phyloP scores from a whole-genome alignment of 2,797 vertebrate genomes.

The Acestrorhynchus altus region DNA sequence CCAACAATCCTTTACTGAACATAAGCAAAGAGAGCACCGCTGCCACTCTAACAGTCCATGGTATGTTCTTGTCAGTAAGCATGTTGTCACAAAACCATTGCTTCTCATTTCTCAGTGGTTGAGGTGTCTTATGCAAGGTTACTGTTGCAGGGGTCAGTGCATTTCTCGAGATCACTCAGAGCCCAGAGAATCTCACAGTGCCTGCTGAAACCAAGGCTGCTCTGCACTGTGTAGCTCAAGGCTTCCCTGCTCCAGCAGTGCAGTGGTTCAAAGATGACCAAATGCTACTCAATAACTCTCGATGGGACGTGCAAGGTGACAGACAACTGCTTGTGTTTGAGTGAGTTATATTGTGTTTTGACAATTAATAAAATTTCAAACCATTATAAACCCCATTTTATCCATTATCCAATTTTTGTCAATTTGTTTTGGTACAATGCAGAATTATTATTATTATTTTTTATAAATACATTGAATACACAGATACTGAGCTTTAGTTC shows the following conservation, averaged over 20 bases:
- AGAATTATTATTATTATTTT: too few species aligned
- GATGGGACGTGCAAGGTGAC: conserved; percentile 71
- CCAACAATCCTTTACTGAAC: conserved; percentile 73
- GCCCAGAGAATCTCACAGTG: conserved; percentile 77
- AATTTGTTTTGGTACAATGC: neutral
- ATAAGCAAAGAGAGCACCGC: conserved; percentile 69
- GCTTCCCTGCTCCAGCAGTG: conserved; percentile 77
- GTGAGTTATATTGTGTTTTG: conserved; percentile 57
- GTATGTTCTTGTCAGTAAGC: neutral
- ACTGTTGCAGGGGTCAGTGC: conserved; percentile 10
- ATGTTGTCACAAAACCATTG: neutral
- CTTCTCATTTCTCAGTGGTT: neutral
- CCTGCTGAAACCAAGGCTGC: conserved; percentile 70
- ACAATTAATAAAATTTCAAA: too few species aligned
- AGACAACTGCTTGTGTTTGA: conserved; percentile 80
- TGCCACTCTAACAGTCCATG: conserved; percentile 72
- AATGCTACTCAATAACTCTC: conserved; percentile 68
- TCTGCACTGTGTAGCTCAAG: conserved; percentile 73
- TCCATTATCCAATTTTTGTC: too few species aligned
- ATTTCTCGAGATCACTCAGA: conserved; percentile 69
- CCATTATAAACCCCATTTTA: too few species aligned
- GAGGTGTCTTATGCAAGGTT: neutral
- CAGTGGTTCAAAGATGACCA: conserved; percentile 81
- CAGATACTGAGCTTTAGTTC: too few species aligned
- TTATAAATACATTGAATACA: too few species aligned